phyloP scores from a whole-genome alignment of 53 echinoderm and acorn worm genomes.

The Holothuria leucospilota region DNA sequence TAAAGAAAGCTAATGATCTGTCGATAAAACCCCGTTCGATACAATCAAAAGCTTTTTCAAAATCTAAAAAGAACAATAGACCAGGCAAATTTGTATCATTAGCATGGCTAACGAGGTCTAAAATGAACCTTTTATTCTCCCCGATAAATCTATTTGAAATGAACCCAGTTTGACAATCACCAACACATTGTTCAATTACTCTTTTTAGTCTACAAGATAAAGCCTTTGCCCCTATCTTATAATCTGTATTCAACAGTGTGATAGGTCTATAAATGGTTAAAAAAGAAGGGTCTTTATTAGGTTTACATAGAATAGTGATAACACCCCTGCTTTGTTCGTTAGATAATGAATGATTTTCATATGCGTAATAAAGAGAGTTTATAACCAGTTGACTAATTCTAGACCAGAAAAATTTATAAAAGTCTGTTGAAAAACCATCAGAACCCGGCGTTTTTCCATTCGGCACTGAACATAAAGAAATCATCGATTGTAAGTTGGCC shows the following conservation, averaged over 20 bases:
- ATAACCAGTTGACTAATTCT: conserved; percentile 52
- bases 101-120: conserved; percentile 41
- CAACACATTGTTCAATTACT: conserved; percentile 50
- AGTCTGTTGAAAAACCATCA: conserved; percentile 68
- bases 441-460: conserved; percentile 64
- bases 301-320: conserved; percentile 63
- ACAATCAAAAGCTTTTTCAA: too few species aligned
- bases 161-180: conserved; percentile 65
- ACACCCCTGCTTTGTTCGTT: conserved; percentile 58
- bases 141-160: conserved; percentile 53
- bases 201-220: conserved; percentile 56
- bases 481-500: conserved; percentile 49
- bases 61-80: too few species aligned
- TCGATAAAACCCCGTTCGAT: conserved; percentile 6
- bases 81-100: too few species aligned
- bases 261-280: conserved; percentile 17
- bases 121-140: conserved; percentile 60
- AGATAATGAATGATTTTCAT: conserved; percentile 47
- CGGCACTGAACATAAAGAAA: conserved; percentile 57
- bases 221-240: conserved; percentile 60
- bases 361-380: conserved; percentile 57
- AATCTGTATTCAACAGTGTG: neutral
- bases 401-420: conserved; percentile 60
- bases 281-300: too few species aligned
- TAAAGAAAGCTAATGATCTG: conserved; percentile 23